Base-by-base conservation (phyloP, 2,797 vertebrate species). In the Pampus argenteus region DNA sequence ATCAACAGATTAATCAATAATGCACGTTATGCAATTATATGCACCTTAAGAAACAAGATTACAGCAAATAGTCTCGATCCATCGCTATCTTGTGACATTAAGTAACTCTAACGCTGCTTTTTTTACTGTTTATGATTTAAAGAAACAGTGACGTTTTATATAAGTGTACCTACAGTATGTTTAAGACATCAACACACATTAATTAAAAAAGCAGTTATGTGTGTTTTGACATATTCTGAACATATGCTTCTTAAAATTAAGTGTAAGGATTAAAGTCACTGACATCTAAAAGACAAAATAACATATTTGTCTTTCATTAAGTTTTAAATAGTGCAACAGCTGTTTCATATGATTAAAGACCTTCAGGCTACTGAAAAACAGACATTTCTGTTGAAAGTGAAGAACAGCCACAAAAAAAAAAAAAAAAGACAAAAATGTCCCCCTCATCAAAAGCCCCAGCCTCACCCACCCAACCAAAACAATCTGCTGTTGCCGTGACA, bases 401-500 rank as follows among this genome's bases (percentile, higher is more conserved):
- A 72, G 60, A 57, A 22, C 20, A 64, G 50, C 31, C 20, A 8
- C 40, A 68, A 69, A n/a, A n/a, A n/a, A n/a, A n/a, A n/a, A n/a
- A 45, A 52, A 62, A 65, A 54, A 60, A 44, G n/a, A 45, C 52
- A 62, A 65, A 54, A 60, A 44, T 8, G 9, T n/a, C 28, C 42
- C 29, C 42, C 7, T 49, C 59, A 67, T 61, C 26, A 23, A 59
- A 74, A 57, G 6, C 52, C 45, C 42, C 44, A 17, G 23, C 51
- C 55, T 64, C 40, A 25, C 29, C 23, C n/a, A 5, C 36, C 58
- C 45, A 40, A 69, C 31, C 73, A 72, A 81, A 90, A 88, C 75
- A 84, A 81, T 62, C 59, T 40, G 59, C 14, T 0, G 54, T 66
- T 63, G 26, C 83, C 66, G 57, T 36, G 80, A 59, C 71, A 63